Conservation (phyloP, 2,797 vertebrate genomes). For the Discoglossus pictus region DNA sequence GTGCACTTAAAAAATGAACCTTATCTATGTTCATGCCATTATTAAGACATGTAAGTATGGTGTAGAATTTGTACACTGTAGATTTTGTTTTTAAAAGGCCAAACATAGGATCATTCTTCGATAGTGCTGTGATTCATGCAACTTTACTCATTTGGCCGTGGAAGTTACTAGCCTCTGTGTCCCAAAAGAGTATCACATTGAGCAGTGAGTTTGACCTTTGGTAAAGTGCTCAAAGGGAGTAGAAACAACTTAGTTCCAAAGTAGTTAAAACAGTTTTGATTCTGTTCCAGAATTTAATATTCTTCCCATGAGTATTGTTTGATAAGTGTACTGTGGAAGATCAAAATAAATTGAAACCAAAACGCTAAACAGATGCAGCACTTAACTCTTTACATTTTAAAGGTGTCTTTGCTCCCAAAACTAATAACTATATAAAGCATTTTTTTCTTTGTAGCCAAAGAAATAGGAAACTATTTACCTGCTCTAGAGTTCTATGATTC, state of each 20-base stretch:
- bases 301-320: constrained; percentile 11
- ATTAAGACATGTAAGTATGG: too few relatives aligned
- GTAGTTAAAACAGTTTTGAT: constrained; percentile 10
- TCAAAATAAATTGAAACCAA: constrained; percentile 24
- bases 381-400: constrained; percentile 6
- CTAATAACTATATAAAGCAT: too few relatives aligned
- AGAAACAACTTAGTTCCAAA: constrained; percentile 7
- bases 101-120: too few relatives aligned
- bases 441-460: too few relatives aligned
- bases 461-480: too few relatives aligned
- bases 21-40: too few relatives aligned
- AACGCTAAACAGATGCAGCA: neutral
- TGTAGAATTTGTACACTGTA: too few relatives aligned
- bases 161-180: neutral
- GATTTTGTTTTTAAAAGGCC: too few relatives aligned
- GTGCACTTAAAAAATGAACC: too few relatives aligned
- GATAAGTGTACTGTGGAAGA: constrained; percentile 17
- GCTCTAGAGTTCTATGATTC: too few relatives aligned
- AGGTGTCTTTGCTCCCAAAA: neutral
- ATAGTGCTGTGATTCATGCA: neutral
- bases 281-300: constrained; percentile 10
- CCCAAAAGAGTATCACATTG: constrained; percentile 3
- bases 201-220: constrained; percentile 8
- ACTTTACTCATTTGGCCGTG: neutral
- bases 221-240: constrained; percentile 20